Evolutionary conservation across 2,888 invertebrate species (phyloP).

Genomic region (Lochmaea crataegi): DNA sequence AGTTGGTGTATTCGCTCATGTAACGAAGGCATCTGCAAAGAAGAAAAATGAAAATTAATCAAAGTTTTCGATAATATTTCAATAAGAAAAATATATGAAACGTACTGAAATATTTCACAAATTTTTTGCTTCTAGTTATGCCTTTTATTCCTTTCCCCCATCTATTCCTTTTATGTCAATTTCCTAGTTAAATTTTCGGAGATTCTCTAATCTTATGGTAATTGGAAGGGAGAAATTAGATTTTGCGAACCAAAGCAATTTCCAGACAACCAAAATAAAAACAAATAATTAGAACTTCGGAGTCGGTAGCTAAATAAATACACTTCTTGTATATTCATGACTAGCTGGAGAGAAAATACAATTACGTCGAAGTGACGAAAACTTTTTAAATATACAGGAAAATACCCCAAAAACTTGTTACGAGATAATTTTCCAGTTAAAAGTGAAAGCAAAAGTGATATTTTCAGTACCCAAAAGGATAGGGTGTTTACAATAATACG

Average conservation of each 20-base stretch:
- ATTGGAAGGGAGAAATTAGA: constrained; percentile 4
- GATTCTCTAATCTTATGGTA: constrained; percentile 9
- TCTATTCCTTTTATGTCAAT: neutral
- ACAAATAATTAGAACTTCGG: constrained; percentile 22
- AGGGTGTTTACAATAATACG: no score
- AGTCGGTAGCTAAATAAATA: neutral
- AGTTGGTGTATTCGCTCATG: constrained; percentile 85
- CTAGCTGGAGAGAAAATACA: constrained; percentile 24
- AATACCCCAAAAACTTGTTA: constrained; percentile 25
- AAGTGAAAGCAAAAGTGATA: neutral
- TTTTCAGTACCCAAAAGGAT: no score
- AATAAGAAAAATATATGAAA: no score
- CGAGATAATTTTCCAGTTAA: neutral
- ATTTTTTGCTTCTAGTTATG: no score
- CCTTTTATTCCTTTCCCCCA: no score
- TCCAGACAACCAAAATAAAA: constrained; percentile 16
- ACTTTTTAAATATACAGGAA: constrained; percentile 28
- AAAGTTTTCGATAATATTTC: neutral
- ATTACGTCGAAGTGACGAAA: constrained; percentile 36
- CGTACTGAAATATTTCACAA: no score
- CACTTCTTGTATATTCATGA: constrained; percentile 39
- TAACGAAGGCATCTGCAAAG: constrained; percentile 77
- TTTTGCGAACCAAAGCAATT: neutral
- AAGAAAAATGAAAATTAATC: neutral
- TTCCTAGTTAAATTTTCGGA: neutral